These are phyloP conservation scores for Punctoribates punctum DNA, from an alignment of 2,888 invertebrate species.

Conservation along the genomic window DNA sequence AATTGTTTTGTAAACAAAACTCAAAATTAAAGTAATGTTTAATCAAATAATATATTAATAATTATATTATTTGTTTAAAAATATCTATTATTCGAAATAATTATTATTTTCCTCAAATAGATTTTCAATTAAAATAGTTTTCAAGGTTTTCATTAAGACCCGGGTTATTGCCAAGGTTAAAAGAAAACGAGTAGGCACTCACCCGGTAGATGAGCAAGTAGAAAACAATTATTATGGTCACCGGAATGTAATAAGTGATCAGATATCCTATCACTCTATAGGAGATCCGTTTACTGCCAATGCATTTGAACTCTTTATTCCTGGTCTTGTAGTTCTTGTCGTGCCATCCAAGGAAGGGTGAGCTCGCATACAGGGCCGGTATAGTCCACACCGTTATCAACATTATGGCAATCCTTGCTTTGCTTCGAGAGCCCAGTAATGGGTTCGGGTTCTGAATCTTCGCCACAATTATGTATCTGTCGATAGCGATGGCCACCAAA, in stretches of 20 bases:
- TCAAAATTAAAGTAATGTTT: no score
- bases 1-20: no score
- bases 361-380: background rate
- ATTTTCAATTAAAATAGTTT: no score
- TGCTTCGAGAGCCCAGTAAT: background rate
- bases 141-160: no score
- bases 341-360: slow-evolving; percentile 10
- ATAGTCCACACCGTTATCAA: background rate
- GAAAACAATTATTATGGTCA: background rate
- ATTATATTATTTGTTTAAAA: no score
- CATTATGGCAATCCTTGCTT: background rate
- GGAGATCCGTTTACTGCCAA: background rate
- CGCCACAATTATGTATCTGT: slow-evolving; percentile 15
- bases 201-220: slow-evolving; percentile 24
- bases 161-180: background rate
- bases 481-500: slow-evolving; percentile 29
- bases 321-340: background rate
- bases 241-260: slow-evolving; percentile 14
- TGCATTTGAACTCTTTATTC: background rate
- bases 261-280: background rate
- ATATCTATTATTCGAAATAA: no score
- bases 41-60: no score
- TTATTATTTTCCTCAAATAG: no score
- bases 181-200: background rate
- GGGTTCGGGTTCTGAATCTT: background rate